phyloP scores from a whole-genome alignment of 2,888 invertebrate species.

The Azorinus chamasolen region DNA sequence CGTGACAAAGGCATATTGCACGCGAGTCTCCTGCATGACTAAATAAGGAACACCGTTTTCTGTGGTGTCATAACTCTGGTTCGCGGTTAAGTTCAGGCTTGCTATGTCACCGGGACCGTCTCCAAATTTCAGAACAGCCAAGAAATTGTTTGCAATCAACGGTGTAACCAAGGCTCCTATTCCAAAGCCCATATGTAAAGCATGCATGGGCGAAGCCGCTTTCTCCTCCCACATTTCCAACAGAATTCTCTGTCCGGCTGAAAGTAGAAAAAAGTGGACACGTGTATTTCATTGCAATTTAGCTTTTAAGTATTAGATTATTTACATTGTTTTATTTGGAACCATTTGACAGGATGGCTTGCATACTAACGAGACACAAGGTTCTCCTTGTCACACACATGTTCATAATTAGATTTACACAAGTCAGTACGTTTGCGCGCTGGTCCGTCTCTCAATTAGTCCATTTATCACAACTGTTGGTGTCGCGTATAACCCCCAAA shows the following conservation, averaged over 20 bases:
- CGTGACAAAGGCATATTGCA: conserved; percentile 54
- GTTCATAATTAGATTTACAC: too few species aligned
- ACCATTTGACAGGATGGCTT: too few species aligned
- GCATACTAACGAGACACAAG: too few species aligned
- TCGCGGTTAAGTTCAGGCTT: background rate
- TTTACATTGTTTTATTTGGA: too few species aligned
- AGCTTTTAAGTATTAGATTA: too few species aligned
- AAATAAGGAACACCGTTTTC: conserved; percentile 18
- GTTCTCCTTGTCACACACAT: too few species aligned
- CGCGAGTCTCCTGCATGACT: conserved; percentile 51
- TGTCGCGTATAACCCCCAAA: too few species aligned
- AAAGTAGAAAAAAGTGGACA: conserved; percentile 11
- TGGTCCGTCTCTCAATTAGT: too few species aligned
- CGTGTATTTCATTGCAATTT: too few species aligned
- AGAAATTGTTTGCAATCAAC: conserved; percentile 67
- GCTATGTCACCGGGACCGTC: background rate
- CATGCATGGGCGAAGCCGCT: conserved; percentile 70
- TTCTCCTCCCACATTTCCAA: conserved; percentile 70
- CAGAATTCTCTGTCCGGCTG: conserved; percentile 71
- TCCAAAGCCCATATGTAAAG: conserved; percentile 74
- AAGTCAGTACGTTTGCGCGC: too few species aligned
- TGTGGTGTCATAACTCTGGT: background rate
- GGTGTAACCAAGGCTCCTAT: conserved; percentile 72
- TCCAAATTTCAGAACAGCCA: conserved; percentile 50
- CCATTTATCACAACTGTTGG: too few species aligned